Evolutionary conservation across 2,888 invertebrate genomes (phyloP), one percentile per base, ranked within the genome.

Genomic region (Xylocampa areola): DNA sequence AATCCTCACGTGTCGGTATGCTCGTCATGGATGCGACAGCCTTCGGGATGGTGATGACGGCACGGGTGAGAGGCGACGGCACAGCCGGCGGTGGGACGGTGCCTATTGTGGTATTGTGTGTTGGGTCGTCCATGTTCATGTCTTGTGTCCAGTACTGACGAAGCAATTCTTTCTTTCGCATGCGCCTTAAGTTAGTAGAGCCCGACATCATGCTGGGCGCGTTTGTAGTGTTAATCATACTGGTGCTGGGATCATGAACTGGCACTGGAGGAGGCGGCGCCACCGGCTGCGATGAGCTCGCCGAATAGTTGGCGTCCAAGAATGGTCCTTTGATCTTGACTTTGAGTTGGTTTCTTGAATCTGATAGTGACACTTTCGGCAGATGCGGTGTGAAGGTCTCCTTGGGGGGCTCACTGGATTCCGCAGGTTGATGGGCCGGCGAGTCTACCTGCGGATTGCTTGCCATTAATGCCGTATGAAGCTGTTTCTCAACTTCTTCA

Each of bases 241-340:
- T 89, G 53, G 90, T 88, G 49, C 87, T 86, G 8, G 88, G 71
- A 13, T 90, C 91, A 54, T 84, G 77, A 1, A 81, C 85, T 1
- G 91, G 93, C 30, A 77, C 89, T 17, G 88, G 92, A 14, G 92
- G 91, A 53, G 84, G 88, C n/a, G 94, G 93, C 33, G 94, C 95
- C 0, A 94, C 95, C n/a, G 95, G 94, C 37, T 94, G 91, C 0
- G 94, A 92, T 0, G 95, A 94, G 49, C 95, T 95, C 1, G 96
- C 94, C 29, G 96, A 97, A 81, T 96, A 97, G 72, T 95, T 95
- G 0, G 95, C 96, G 76, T 97, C 97, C 60, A 97, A 95, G 77
- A 97, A 96, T 0, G 98, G 98, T 2, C 98, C 98, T 85, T 98
- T 98, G 64, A 98, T 98, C 89, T 98, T 98, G 0, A 98, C 96